These are phyloP conservation scores for Cirrhinus molitorella DNA, from an alignment of 2,797 vertebrate genomes.

Conservation along the genomic window DNA sequence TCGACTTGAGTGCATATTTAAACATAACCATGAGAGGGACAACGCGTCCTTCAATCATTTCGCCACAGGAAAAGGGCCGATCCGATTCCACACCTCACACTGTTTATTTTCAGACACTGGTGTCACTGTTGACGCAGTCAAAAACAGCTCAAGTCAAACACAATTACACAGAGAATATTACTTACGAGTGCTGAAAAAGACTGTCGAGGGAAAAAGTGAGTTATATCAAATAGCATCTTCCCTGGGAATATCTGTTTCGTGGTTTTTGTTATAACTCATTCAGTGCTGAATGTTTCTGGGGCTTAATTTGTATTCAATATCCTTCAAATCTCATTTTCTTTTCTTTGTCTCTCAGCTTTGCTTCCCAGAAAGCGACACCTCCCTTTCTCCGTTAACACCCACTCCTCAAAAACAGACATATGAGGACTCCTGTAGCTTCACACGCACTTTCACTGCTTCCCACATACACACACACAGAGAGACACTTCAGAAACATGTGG, in stretches of 20 bases:
- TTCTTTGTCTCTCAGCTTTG: background rate
- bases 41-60: background rate
- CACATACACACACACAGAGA: background rate
- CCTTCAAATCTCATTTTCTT: background rate
- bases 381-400: slow-evolving; percentile 28
- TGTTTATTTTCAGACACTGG: background rate
- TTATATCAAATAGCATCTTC: slow-evolving; percentile 12
- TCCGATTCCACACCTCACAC: background rate
- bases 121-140: background rate
- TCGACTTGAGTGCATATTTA: background rate
- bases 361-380: slow-evolving; percentile 36
- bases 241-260: background rate
- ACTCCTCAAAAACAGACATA: background rate
- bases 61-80: background rate
- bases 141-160: slow-evolving; percentile 20
- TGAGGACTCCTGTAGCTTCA: background rate
- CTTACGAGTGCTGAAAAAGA: background rate
- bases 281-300: background rate
- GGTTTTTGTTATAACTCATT: background rate
- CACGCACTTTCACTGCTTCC: background rate
- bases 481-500: background rate
- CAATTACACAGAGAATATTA: slow-evolving; percentile 10
- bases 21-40: background rate
- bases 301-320: slow-evolving; percentile 17
- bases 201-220: background rate